phyloP scores from a whole-genome alignment of 35 echinoderm and acorn worm species.

The Anneissia japonica region DNA sequence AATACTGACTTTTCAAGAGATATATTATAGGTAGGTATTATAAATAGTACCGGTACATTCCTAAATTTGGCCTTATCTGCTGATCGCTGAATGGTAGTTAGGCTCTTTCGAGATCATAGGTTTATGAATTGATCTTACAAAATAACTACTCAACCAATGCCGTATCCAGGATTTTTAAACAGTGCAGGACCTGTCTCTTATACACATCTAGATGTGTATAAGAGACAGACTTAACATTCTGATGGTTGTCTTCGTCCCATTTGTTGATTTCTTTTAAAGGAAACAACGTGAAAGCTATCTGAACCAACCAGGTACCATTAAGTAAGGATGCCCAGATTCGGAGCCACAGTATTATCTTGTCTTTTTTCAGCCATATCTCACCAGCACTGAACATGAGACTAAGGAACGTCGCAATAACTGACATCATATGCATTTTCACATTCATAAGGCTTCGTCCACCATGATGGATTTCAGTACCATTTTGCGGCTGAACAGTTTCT shows the following conservation, averaged over 20 bases:
- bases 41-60: too few species aligned
- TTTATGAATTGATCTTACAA: too few species aligned
- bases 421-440: not conserved
- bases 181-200: too few species aligned
- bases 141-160: too few species aligned
- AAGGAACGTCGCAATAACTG: not conserved
- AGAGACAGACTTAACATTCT: not conserved
- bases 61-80: too few species aligned
- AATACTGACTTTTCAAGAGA: too few species aligned
- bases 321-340: not conserved
- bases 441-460: not conserved
- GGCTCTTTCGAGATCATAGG: too few species aligned
- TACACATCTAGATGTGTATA: too few species aligned
- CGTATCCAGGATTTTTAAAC: too few species aligned
- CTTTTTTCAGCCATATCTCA: not conserved
- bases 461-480: not conserved
- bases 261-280: not conserved
- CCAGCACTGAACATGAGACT: not conserved
- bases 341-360: not conserved
- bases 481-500: too few species aligned
- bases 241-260: not conserved
- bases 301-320: not conserved
- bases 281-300: not conserved
- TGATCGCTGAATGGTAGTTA: too few species aligned
- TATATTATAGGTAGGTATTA: too few species aligned